Base-by-base conservation (phyloP, 2,888 invertebrate genomes). In the Megalurothrips usitatus region DNA sequence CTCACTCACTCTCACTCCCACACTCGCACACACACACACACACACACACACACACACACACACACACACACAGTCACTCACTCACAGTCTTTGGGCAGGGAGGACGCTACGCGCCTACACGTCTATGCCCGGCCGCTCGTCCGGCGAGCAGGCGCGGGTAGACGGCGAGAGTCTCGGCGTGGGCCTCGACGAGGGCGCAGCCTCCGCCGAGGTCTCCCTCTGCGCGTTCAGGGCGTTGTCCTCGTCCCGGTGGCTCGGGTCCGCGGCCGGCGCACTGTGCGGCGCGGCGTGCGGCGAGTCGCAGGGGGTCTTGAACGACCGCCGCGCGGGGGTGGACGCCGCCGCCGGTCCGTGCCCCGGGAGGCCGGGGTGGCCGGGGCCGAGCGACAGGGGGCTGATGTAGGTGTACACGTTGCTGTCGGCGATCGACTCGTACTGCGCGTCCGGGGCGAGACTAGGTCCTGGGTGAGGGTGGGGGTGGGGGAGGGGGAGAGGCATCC, bases 401-500 rank as follows among this genome's bases (percentile, higher is more conserved):
- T 75, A 75, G 23, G 68, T 75, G 68, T 75, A 75, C 68, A 75
- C 68, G 68, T 75, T 75, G 68, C 68, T 75, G 68, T 84, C 84
- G 12, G 84, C 83, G 79, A 84, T 83, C 23, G 83, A 82, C 81
- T 84, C 84, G 79, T 84, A 84, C 68, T 84, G 84, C n/a, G 84
- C 84, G 81, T 84, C 84, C n/a, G 84, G 84, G 11, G 84, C 84
- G 26, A 84, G 81, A 26, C 68, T 75, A 23, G 68, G 68, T 12
- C 12, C 10, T 8, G 10, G 68, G 26, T 4, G 23, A 9, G 17
- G 63, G 63, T n/a, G 63, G 2, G 68, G 68, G 23, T 26, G 68
- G 26, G 68, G 68, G 10, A 75, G 68, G 11, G 68, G 68, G 26
- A 68, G 68, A 8, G 68, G 68, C 68, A 75, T 23, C 23, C 68